These are phyloP conservation scores for Amitus sp. DNA, from an alignment of 2,888 invertebrate species.

Conservation along the genomic window DNA sequence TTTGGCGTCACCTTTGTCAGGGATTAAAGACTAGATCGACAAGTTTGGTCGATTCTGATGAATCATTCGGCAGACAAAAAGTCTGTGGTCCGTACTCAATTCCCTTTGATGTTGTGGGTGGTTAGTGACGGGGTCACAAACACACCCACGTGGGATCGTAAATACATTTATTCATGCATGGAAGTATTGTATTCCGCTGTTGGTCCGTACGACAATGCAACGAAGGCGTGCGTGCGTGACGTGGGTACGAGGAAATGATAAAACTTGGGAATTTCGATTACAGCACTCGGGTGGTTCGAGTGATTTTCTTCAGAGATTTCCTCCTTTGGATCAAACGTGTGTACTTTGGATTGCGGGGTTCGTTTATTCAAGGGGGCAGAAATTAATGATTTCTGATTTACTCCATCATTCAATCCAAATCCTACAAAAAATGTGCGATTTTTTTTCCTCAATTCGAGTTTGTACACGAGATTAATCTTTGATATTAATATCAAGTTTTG, in stretches of 20 bases:
- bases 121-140: constrained; percentile 32
- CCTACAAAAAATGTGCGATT: too few relatives aligned
- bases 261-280: constrained; percentile 23
- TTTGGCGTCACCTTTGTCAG: constrained; percentile 40
- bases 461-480: too few relatives aligned
- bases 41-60: not conserved
- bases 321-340: too few relatives aligned
- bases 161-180: constrained; percentile 64
- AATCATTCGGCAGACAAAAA: not conserved
- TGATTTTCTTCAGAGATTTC: too few relatives aligned
- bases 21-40: not conserved
- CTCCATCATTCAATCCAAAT: too few relatives aligned
- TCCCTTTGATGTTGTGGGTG: constrained; percentile 27
- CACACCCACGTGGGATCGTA: constrained; percentile 60
- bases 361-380: too few relatives aligned
- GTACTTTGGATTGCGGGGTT: too few relatives aligned
- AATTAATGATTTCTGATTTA: too few relatives aligned
- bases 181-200: constrained; percentile 62
- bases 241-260: constrained; percentile 37
- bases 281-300: not conserved
- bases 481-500: too few relatives aligned
- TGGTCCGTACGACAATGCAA: constrained; percentile 59
- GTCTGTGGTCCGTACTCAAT: constrained; percentile 8
- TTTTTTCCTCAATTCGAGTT: too few relatives aligned
- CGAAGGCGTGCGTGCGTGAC: constrained; percentile 55